phyloP scores from a whole-genome alignment of 2,113 vertebrate species.

The Origma solitaria region DNA sequence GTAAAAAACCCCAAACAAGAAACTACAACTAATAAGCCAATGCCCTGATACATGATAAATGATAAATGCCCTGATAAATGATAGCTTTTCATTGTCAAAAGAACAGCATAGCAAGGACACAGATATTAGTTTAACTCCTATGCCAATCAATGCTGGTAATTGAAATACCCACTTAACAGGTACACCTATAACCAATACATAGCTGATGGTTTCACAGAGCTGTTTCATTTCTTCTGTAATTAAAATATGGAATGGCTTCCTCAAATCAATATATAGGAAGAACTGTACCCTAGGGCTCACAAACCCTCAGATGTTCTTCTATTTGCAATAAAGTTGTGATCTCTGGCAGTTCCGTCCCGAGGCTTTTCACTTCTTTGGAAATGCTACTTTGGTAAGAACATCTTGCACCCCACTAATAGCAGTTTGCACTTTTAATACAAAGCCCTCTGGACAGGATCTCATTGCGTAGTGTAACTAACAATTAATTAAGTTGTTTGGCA shows the following conservation, averaged over 20 bases:
- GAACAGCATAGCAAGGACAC: background rate
- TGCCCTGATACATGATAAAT: no score
- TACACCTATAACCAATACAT: background rate
- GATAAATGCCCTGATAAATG: no score
- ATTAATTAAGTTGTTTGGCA: conserved; percentile 21
- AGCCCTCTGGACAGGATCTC: background rate
- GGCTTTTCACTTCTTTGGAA: background rate
- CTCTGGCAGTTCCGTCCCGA: background rate
- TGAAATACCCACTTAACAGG: background rate
- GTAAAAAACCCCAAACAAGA: background rate
- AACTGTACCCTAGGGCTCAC: background rate
- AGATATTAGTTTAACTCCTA: background rate
- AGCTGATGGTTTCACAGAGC: background rate
- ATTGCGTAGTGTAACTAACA: background rate
- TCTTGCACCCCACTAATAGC: background rate
- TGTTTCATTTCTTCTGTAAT: background rate
- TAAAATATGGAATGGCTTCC: background rate
- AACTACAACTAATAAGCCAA: background rate
- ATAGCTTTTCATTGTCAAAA: background rate
- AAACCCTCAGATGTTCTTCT: background rate
- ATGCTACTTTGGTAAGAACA: background rate
- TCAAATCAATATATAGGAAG: background rate
- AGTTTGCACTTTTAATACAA: background rate
- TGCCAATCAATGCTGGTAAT: background rate
- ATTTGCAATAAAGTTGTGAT: background rate